Base-by-base conservation (phyloP, 2,113 vertebrate genomes). In the Maccullochella peelii region DNA sequence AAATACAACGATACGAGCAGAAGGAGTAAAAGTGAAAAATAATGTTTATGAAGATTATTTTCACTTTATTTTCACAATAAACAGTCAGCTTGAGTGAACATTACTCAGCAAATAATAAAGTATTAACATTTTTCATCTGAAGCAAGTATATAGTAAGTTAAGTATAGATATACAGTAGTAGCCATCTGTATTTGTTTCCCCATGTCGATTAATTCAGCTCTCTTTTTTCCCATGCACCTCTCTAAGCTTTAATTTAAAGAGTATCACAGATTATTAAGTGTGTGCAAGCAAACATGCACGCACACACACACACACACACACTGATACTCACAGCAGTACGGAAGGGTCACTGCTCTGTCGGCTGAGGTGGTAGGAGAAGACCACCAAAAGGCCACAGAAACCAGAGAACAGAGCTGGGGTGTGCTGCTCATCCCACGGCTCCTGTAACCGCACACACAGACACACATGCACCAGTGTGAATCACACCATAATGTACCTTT, bases 331-430 rank as follows among this genome's bases (percentile, higher is more conserved):
- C 98, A 98, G 88, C 25, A 99, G 94, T 36, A 97, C 95, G 1
- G 97, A 95, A 0, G 98, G 98, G 84, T 99, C 97, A 1, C 98
- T 99, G 96, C 97, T 99, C 93, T 99, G 98, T 72, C 98, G 95
- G 90, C 98, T 99, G 82, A 99, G 97, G 84, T 99, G 98, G 88
- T 98, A 99, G 50, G 97, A 99, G 86, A 98, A 95, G 1, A 97
- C 96, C 36, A 99, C 97, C 81, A 99, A 83, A 83, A 99, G 96
- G 55, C 98, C 98, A 91, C 98, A 99, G 94, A 99, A 99, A 74
- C 96, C 96, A 42, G 98, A 99, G 72, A 99, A 99, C 74, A 99
- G 92, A 0, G 97, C 97, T 0, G 98, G 98, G 59, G 98, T 99
- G 89, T 99, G 98, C 87, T 98, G 97, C 23, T 96, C 96, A 82